These are phyloP conservation scores for Saccostrea glomerata DNA, from an alignment of 1,140 invertebrate species.

Conservation along the genomic window DNA sequence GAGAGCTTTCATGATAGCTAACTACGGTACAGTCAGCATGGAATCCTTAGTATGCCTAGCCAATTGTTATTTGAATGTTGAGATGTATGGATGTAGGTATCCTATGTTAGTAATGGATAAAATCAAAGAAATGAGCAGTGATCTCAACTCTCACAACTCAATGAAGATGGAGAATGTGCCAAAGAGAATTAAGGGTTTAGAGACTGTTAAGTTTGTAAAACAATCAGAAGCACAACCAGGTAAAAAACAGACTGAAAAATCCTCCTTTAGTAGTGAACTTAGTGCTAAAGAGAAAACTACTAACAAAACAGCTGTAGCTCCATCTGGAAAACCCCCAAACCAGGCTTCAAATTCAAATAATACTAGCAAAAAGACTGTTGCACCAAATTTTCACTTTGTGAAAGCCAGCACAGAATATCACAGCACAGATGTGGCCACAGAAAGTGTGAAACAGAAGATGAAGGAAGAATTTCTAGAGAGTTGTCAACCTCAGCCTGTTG, in stretches of 20 bases:
- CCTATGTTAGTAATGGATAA: conserved; percentile 86
- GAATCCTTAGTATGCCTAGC: conserved; percentile 88
- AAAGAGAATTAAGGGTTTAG: conserved; percentile 43
- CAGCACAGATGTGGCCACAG: conserved; percentile 40
- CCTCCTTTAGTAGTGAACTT: not conserved
- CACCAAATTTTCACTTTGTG: conserved; percentile 24
- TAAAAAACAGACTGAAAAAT: not conserved
- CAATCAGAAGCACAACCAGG: conserved; percentile 11
- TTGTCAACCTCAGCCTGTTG: conserved; percentile 17
- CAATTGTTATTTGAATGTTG: conserved; percentile 89
- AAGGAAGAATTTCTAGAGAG: not conserved
- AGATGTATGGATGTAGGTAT: conserved; percentile 90
- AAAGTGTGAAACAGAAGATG: conserved; percentile 21
- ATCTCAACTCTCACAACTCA: not conserved
- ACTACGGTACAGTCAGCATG: conserved; percentile 85
- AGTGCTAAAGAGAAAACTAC: not conserved
- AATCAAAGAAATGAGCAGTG: conserved; percentile 38
- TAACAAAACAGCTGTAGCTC: not conserved
- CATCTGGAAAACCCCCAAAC: not conserved
- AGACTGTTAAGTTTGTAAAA: conserved; percentile 53
- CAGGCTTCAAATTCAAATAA: conserved; percentile 22
- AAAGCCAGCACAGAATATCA: conserved; percentile 44
- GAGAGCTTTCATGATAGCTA: conserved; percentile 85
- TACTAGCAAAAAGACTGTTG: not conserved
- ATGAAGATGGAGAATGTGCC: not conserved